Evolutionary conservation across 2,888 invertebrate genomes (phyloP).

Genomic region (Heterodera filipjevi): DNA sequence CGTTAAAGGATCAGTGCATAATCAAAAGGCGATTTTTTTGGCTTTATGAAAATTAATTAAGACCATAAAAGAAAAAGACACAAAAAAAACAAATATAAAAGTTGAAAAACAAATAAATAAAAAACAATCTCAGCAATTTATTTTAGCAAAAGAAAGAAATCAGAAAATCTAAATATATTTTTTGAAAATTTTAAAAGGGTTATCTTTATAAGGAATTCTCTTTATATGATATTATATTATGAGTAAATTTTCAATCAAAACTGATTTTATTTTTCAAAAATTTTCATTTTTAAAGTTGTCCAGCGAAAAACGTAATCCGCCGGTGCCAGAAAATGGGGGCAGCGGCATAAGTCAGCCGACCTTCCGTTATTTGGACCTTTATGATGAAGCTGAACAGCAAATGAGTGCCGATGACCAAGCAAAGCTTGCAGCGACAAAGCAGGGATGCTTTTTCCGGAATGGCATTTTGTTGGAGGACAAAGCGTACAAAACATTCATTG

Average conservation of each 20-base stretch:
- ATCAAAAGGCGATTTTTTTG: background rate
- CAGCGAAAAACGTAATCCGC: background rate
- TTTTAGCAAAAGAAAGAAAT: no score
- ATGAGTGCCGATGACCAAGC: background rate
- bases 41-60: background rate
- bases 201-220: no score
- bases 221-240: no score
- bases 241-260: no score
- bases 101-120: no score
- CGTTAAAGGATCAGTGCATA: background rate
- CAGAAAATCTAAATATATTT: no score
- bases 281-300: background rate
- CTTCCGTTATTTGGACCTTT: background rate
- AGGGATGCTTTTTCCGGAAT: conserved; percentile 7
- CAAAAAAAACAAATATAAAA: no score
- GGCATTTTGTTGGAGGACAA: conserved; percentile 4
- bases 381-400: background rate
- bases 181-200: no score
- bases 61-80: no score
- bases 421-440: background rate
- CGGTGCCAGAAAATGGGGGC: background rate
- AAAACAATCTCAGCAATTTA: no score
- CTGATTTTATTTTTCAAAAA: background rate
- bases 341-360: no score
- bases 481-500: background rate